These are phyloP conservation scores for Metacarcinus magister DNA, from an alignment of 2,888 invertebrate species.

Conservation along the genomic window DNA sequence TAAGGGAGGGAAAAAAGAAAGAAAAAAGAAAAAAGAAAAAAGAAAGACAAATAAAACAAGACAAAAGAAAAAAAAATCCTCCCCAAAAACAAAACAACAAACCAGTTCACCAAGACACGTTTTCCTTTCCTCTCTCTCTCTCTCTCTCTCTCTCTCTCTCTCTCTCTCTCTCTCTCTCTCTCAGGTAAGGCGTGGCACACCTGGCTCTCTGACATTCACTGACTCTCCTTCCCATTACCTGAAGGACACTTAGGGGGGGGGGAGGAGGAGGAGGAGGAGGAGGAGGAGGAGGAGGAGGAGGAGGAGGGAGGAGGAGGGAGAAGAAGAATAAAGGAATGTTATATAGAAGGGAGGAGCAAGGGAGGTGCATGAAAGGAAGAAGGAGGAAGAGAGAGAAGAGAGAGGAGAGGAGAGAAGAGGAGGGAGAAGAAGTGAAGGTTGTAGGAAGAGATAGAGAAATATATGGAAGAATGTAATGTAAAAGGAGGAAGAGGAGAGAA, in stretches of 20 bases:
- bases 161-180: conserved; percentile 9
- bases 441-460: no score
- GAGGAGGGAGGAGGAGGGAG: neutral
- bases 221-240: neutral
- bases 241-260: neutral
- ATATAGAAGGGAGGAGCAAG: neutral
- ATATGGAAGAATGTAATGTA: no score
- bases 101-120: neutral
- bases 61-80: neutral
- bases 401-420: neutral
- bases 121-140: conserved; percentile 3
- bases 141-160: conserved; percentile 35
- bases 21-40: neutral
- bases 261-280: neutral
- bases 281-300: neutral
- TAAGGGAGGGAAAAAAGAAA: no score
- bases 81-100: neutral
- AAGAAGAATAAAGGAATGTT: neutral
- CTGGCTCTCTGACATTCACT: neutral
- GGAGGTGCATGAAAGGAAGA: neutral
- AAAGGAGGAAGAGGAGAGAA: no score
- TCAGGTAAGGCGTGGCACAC: neutral
- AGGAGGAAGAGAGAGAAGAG: neutral
- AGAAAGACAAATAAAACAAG: neutral
- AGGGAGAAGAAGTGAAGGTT: no score